Conservation (phyloP, 2,797 vertebrate genomes). For the Tarsius wallacei region DNA sequence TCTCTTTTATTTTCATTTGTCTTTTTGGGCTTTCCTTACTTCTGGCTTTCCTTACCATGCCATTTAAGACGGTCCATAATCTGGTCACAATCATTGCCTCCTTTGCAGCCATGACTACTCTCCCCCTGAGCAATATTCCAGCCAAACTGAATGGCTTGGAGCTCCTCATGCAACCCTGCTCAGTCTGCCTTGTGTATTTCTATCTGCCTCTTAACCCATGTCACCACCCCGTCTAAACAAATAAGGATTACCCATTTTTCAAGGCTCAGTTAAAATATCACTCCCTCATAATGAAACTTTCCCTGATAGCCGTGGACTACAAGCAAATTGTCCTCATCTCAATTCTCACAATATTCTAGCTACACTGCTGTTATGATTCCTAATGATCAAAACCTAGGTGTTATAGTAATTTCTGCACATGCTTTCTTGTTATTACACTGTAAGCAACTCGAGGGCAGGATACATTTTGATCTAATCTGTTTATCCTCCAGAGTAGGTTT, state of each 20-base stretch:
- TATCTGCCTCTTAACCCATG: background rate
- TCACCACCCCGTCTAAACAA: background rate
- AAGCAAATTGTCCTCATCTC: background rate
- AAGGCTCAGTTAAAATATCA: background rate
- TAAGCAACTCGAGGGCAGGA: background rate
- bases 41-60: background rate
- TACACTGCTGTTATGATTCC: background rate
- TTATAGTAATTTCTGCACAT: background rate
- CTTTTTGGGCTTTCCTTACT: background rate
- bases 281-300: background rate
- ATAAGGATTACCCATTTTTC: background rate
- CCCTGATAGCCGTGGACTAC: background rate
- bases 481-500: background rate
- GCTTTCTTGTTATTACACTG: background rate
- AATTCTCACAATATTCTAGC: background rate
- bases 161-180: background rate
- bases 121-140: background rate
- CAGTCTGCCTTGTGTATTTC: too few relatives aligned
- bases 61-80: background rate
- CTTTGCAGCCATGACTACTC: background rate
- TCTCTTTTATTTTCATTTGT: constrained; percentile 37
- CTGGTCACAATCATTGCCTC: background rate
- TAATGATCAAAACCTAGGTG: background rate
- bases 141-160: background rate
- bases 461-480: background rate